These are phyloP conservation scores for Remorina albescens DNA, from an alignment of 2,797 vertebrate species.

Conservation along the genomic window DNA sequence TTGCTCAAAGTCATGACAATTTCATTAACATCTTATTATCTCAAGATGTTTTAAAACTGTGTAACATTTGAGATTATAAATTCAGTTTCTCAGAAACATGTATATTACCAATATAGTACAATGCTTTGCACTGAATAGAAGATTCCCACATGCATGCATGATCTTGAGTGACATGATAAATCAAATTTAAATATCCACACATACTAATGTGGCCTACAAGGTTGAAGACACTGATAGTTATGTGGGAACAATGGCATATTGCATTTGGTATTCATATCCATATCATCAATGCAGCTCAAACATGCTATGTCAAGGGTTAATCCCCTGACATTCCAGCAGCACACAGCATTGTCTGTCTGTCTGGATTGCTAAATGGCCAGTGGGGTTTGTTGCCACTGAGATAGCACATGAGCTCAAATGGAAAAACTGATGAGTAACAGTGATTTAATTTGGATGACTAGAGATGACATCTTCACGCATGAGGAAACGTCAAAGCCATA, in stretches of 20 bases:
- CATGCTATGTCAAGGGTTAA: conserved; percentile 54
- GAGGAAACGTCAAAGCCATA: conserved; percentile 63
- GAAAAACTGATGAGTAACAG: conserved; percentile 69
- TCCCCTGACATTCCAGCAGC: conserved; percentile 27
- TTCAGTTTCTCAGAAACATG: not conserved
- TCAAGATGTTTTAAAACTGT: not conserved
- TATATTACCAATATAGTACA: not conserved
- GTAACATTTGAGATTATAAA: not conserved
- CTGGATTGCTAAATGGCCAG: conserved; percentile 55
- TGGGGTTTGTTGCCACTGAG: conserved; percentile 55
- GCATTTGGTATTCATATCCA: conserved; percentile 33
- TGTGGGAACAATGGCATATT: conserved; percentile 26
- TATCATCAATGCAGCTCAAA: conserved; percentile 44
- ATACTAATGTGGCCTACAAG: conserved; percentile 16
- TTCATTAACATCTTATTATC: not conserved
- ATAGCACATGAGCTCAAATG: conserved; percentile 54
- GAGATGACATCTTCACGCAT: conserved; percentile 69
- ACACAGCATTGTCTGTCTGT: conserved; percentile 30
- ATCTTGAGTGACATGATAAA: conserved; percentile 14
- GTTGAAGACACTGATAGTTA: conserved; percentile 28
- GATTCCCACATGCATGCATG: conserved; percentile 3
- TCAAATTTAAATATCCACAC: conserved; percentile 35
- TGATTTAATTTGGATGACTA: conserved; percentile 72
- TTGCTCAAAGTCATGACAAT: not conserved
- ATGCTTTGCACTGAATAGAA: conserved; percentile 8